These are phyloP conservation scores for Enteromius viviparus DNA, from an alignment of 2,797 vertebrate species.

Conservation along the genomic window DNA sequence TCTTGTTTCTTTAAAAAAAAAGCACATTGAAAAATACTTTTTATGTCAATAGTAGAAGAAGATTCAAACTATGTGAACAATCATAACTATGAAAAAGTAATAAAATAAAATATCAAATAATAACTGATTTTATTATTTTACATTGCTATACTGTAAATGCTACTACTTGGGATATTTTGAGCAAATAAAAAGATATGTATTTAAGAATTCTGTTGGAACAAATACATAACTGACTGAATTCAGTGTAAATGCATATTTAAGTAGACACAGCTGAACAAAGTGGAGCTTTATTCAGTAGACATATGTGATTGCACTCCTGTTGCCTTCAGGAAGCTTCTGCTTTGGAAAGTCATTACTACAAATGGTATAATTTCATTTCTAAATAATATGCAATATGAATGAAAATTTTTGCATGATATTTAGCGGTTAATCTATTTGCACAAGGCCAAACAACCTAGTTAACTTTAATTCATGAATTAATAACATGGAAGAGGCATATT, in stretches of 20 bases:
- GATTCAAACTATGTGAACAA: neutral
- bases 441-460: neutral
- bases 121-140: neutral
- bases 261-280: neutral
- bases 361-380: neutral
- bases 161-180: neutral
- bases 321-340: neutral
- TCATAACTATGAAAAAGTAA: neutral
- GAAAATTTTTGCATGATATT: neutral
- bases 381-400: neutral
- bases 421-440: neutral
- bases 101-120: neutral
- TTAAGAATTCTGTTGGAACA: neutral
- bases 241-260: neutral
- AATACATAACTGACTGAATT: neutral
- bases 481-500: neutral
- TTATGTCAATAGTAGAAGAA: neutral
- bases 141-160: neutral
- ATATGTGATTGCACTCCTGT: neutral
- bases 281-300: neutral
- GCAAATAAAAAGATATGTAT: neutral
- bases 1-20: no score
- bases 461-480: neutral
- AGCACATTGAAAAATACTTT: no score
- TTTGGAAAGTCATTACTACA: neutral